Base-by-base conservation (phyloP, 2,797 vertebrate genomes). In the Pyrocephalus nanus region DNA sequence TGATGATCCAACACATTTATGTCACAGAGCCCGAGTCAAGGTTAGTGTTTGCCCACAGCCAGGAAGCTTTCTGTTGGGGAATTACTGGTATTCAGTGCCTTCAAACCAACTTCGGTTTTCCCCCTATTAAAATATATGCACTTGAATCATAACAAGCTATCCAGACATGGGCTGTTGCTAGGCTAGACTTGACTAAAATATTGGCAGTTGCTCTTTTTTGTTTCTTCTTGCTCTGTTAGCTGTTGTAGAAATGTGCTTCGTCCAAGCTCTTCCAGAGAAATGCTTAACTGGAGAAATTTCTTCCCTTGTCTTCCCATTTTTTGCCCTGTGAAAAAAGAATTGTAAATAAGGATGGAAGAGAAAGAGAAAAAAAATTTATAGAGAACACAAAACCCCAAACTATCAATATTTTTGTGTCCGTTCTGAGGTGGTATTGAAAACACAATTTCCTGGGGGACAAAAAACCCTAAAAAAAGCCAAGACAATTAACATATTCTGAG, bases 381-480 rank as follows among this genome's bases (percentile, higher is more conserved):
- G 82, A 74, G 4, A 11, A 66, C 27, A 72, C 7, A 51, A 78
- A 65, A 4, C 7, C 17, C 12, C 4, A 8, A 66, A 70, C n/a
- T 30, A 19, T 9, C 6, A n/a, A 27, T 4, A 14, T 58, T 62
- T 48, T 62, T 81, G 4, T 54, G 75, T 75, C 29, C 9, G 4
- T 57, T 57, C 47, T 61, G 60, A 66, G 11, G 15, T 36, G 23
- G 3, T 36, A 42, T 14, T 75, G 30, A 73, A 89, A 95, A 48
- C 9, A 32, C 0, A 0, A 38, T 29, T 89, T 81, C 47, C 8
- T 67, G 20, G 6, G 5, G 18, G 26, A 5, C 2, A 23, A 54
- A 64, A 73, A 9, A 0, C 11, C 19, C 53, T 4, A 3, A 34
- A 75, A 83, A 73, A 12, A 27, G 5, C 12, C 9, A 48, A 79